Conservation (phyloP, 1,140 invertebrate species). For the Drosophila littoralis region DNA sequence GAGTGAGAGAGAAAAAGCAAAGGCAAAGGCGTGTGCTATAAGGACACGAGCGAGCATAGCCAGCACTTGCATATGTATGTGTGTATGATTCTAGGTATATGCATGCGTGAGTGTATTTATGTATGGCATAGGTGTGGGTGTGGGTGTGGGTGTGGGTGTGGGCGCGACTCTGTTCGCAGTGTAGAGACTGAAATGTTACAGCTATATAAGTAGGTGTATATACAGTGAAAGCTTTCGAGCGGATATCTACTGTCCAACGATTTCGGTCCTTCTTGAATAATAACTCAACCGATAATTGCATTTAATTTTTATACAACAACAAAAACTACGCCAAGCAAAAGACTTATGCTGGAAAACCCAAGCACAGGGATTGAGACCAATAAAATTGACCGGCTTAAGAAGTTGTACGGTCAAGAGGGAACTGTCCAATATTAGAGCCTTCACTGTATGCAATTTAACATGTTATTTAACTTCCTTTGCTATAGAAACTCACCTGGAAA, state of each 20-base stretch:
- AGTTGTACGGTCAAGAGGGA: no score
- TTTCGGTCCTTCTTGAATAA: no score
- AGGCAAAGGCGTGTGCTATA: conserved; percentile 41
- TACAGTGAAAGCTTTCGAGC: not conserved
- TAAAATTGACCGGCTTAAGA: not conserved
- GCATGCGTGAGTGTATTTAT: conserved; percentile 1
- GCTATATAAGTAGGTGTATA: not conserved
- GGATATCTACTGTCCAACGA: not conserved
- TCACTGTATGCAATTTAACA: not conserved
- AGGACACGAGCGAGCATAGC: conserved; percentile 21
- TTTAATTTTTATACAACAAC: no score
- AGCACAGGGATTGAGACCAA: not conserved
- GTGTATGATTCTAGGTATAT: not conserved
- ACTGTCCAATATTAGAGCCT: not conserved
- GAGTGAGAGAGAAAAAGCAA: conserved; percentile 10
- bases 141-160: conserved; percentile 52
- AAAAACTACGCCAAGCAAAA: not conserved
- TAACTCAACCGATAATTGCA: no score
- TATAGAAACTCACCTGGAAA: conserved; percentile 32
- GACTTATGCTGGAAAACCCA: no score
- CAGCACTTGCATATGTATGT: conserved; percentile 13
- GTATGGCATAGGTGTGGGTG: conserved; percentile 7
- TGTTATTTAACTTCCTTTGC: not conserved
- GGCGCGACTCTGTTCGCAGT: conserved; percentile 50
- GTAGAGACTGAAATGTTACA: conserved; percentile 60